Evolutionary conservation across 2,113 vertebrate species (phyloP), one percentile per base, ranked within the genome.

Genomic region (Penelope pileata): DNA sequence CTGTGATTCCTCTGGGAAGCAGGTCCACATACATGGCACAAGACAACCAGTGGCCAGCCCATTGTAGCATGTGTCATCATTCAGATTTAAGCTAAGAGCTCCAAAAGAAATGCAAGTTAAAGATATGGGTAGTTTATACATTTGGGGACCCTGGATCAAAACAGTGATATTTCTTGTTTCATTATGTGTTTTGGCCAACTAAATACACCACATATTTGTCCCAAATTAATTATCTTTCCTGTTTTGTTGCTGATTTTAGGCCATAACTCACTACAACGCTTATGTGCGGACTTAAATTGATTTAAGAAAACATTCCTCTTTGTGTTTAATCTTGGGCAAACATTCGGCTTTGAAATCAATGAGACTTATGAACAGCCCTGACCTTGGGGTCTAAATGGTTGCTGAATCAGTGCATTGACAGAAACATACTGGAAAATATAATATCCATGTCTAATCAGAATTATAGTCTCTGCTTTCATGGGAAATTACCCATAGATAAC

Each of bases 371-470:
- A 96, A 70, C 54, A 88, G 54, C 50, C 68, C 38, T 86, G 94
- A 96, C 86, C 92, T 92, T 94, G 75, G 54, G 76, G 83, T 93
- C 73, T 96, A 81, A 88, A 91, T 78, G 91, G 87, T 90, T 96
- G 92, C 92, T 88, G 91, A 93, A 95, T 96, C 90, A 91, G 86
- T 91, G 23, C 59, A 90, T 63, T 86, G 95, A 91, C 90, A 95
- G 68, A 94, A 94, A 90, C 72, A 81, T 56, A 80, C 85, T 77
- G 83, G 76, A 91, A 92, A 96, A 94, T 72, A 93, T 77, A 92
- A 91, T 87, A 90, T 90, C 74, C 79, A 86, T 56, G 34, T 88
- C 72, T 96, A 88, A 95, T 91, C 88, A 90, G 91, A 95, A 86
- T 90, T 83, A 90, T 38, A 91, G 68, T 80, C 64, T 83, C 79